Evolutionary conservation across 2,888 invertebrate genomes (phyloP), one percentile per base, ranked within the genome.

Genomic region (Eledone cirrhosa): DNA sequence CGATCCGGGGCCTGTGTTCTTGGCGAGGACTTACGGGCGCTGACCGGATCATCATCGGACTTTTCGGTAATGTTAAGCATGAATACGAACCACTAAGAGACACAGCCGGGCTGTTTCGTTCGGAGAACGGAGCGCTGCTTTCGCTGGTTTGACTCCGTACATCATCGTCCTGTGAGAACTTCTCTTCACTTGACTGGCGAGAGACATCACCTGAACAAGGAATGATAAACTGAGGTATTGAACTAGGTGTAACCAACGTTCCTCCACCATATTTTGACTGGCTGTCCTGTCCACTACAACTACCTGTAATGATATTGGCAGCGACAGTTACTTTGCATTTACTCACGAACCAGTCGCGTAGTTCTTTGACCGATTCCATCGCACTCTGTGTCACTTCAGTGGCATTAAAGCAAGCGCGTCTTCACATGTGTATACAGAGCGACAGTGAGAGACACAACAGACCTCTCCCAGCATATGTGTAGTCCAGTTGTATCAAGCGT

Each of bases 181-280:
- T 82, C 67, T 85, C 86, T n/a, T 84, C 82, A 76, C 88, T 84
- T 31, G 81, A 81, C 63, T 83, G 81, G 14, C 86, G 80, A 3
- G 87, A 87, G 0, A 86, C 86, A 33, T 86, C 86, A 24, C 81
- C 83, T 14, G 87, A 86, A 11, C 85, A 84, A 1, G 89, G 89
- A 75, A 89, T 89, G 19, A 87, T 85, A 80, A 89, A 89, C 69
- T 88, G 86, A 4, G 89, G 89, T 75, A 88, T 87, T 48, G 81
- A 86, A 31, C 85, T 81, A 0, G 89, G 89, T 5, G 88, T 88
- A 19, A 85, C 84, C 14, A 88, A 77, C 22, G 85, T 84, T 16
- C 84, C 75, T 65, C 59, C 59, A 72, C 59, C 48, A 67, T 47
- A 77, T 72, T 33, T 67, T 48, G 72, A 22, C 29, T 22, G 65